Evolutionary conservation across 2,797 vertebrate species (phyloP).

Genomic region (Typhlichthys eigenmanni): DNA sequence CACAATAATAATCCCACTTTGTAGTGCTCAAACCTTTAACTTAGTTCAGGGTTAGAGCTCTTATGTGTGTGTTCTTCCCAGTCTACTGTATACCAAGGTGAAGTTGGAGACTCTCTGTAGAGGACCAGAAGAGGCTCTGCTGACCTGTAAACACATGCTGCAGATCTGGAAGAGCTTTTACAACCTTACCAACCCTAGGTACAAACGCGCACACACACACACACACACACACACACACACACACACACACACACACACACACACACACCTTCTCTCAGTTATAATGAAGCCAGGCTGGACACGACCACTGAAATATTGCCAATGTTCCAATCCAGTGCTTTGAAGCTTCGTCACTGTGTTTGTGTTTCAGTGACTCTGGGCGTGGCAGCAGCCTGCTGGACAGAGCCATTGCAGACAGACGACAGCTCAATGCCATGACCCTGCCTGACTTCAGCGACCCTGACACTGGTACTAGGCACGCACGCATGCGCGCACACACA

Average conservation of each 20-base stretch:
- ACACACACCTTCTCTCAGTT: too few relatives aligned
- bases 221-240: not conserved
- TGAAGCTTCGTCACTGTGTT: too few relatives aligned
- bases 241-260: constrained; percentile 5
- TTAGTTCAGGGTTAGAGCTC: too few relatives aligned
- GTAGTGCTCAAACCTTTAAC: too few relatives aligned
- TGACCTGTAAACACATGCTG: constrained; percentile 98
- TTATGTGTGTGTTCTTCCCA: constrained; percentile 11
- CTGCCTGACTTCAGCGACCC: constrained; percentile 97
- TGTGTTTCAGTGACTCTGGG: constrained; percentile 87
- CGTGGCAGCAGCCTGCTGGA: constrained; percentile 97
- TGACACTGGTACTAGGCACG: constrained; percentile 86
- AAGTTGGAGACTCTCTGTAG: constrained; percentile 92
- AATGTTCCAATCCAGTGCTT: too few relatives aligned
- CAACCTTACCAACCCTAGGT: constrained; percentile 98
- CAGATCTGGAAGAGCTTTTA: constrained; percentile 99
- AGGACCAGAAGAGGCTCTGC: constrained; percentile 93
- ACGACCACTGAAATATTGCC: too few relatives aligned
- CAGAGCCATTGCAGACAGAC: constrained; percentile 91
- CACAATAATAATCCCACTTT: too few relatives aligned
- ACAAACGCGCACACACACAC: constrained; percentile 27
- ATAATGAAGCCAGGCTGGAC: too few relatives aligned
- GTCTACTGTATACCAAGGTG: constrained; percentile 88
- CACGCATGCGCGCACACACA: constrained; percentile 9
- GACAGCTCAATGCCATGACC: constrained; percentile 94